These are phyloP conservation scores for Pterois miles DNA, from an alignment of 2,797 vertebrate species.

Conservation along the genomic window DNA sequence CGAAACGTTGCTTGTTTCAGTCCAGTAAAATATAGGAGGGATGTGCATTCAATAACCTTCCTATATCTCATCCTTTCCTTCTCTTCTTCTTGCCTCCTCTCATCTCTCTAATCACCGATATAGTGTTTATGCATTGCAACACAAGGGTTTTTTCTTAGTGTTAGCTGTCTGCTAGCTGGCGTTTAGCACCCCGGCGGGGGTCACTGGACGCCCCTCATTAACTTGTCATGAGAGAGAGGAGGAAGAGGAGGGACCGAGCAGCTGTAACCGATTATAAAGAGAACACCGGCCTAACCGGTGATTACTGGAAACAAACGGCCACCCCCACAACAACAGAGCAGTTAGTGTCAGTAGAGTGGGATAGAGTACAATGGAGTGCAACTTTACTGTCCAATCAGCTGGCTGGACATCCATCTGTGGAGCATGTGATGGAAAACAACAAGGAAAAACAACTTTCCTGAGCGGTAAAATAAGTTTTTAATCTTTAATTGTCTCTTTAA, in stretches of 20 bases:
- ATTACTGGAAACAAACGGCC: conserved; percentile 61
- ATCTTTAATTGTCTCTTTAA: neutral
- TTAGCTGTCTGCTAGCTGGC: conserved; percentile 40
- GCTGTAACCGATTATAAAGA: conserved; percentile 59
- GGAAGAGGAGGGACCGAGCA: conserved; percentile 50
- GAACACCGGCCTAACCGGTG: conserved; percentile 41
- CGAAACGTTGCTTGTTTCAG: too few species aligned
- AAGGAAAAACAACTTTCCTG: neutral
- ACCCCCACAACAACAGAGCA: conserved; percentile 20
- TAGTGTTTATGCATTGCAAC: neutral
- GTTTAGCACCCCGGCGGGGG: conserved; percentile 34
- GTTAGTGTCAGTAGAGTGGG: neutral
- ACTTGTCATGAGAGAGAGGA: conserved; percentile 51
- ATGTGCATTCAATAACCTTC: too few species aligned
- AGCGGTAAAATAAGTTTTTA: neutral
- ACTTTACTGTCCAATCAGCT: neutral
- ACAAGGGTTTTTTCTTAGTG: conserved; percentile 15
- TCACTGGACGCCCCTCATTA: conserved; percentile 60
- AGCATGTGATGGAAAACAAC: neutral
- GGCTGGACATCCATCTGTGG: neutral
- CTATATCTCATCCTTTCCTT: too few species aligned
- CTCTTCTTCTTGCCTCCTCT: neutral
- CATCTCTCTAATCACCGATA: conserved; percentile 11
- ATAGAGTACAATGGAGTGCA: neutral
- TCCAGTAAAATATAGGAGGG: too few species aligned